Evolutionary conservation across 2,797 vertebrate genomes (phyloP).

Genomic region (Spea hammondii): DNA sequence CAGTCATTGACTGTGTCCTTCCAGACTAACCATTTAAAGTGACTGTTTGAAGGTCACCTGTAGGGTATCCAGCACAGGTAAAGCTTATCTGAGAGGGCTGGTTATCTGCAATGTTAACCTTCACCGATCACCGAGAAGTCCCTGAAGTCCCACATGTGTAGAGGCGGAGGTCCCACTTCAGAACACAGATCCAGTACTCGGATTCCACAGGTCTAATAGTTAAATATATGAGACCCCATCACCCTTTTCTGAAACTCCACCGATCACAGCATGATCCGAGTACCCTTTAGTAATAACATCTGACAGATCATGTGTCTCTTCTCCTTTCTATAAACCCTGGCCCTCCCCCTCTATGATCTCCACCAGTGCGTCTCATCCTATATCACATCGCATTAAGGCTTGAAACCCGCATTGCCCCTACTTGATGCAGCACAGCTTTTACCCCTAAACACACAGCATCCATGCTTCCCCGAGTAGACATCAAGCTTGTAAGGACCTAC

Average conservation of each 20-base stretch:
- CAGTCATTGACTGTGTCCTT: neutral
- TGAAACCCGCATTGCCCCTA: neutral
- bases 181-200: neutral
- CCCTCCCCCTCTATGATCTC: conserved; percentile 8
- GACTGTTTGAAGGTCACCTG: neutral
- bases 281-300: conserved; percentile 19
- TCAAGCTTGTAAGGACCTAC: conserved; percentile 4
- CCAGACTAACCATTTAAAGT: neutral
- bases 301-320: conserved; percentile 15
- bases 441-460: neutral
- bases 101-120: neutral
- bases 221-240: neutral
- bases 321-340: neutral
- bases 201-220: neutral
- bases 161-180: neutral
- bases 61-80: neutral
- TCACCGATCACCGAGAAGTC: neutral
- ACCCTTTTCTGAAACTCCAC: neutral
- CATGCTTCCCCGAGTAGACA: neutral
- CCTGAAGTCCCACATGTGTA: neutral
- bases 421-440: neutral
- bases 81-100: neutral
- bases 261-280: neutral
- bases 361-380: neutral
- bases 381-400: neutral